phyloP scores from a whole-genome alignment of 1,140 invertebrate species.

The Lerema accius region DNA sequence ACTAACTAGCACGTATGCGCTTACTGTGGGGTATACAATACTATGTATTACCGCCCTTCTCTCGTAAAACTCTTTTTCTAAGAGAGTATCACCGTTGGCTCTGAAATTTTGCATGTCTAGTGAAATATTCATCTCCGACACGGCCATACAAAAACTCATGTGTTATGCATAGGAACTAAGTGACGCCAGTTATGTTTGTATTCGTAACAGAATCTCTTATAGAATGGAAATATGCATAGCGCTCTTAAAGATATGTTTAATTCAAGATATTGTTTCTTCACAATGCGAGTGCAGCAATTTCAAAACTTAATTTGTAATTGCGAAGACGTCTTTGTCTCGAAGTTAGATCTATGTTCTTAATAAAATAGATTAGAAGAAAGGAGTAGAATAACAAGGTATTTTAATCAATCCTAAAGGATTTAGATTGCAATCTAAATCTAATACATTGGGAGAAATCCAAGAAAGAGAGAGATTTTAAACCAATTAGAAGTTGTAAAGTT shows the following conservation, averaged over 20 bases:
- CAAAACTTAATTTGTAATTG: constrained; percentile 19
- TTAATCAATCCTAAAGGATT: constrained; percentile 26
- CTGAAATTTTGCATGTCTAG: constrained; percentile 49
- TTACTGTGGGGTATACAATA: constrained; percentile 82
- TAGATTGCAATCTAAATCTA: constrained; percentile 10
- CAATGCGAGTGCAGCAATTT: constrained; percentile 12
- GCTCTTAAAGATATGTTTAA: neutral
- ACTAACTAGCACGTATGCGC: constrained; percentile 83
- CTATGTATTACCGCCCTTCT: constrained; percentile 80
- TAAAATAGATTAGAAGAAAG: constrained; percentile 20
- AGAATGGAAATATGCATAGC: neutral
- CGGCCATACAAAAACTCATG: constrained; percentile 1
- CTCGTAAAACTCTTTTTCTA: constrained; percentile 82
- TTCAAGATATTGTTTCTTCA: neutral
- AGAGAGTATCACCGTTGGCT: constrained; percentile 84
- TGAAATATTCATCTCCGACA: constrained; percentile 10
- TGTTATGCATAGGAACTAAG: neutral
- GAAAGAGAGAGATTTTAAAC: constrained; percentile 21
- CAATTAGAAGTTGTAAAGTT: constrained; percentile 10
- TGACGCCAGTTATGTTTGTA: constrained; percentile 13
- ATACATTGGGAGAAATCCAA: constrained; percentile 13
- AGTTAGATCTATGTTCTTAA: constrained; percentile 21
- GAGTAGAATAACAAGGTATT: constrained; percentile 26
- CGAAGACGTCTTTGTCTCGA: constrained; percentile 17
- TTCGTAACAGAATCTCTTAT: neutral